phyloP scores from a whole-genome alignment of 1,140 invertebrate genomes.

The Kradibia gibbosae region DNA sequence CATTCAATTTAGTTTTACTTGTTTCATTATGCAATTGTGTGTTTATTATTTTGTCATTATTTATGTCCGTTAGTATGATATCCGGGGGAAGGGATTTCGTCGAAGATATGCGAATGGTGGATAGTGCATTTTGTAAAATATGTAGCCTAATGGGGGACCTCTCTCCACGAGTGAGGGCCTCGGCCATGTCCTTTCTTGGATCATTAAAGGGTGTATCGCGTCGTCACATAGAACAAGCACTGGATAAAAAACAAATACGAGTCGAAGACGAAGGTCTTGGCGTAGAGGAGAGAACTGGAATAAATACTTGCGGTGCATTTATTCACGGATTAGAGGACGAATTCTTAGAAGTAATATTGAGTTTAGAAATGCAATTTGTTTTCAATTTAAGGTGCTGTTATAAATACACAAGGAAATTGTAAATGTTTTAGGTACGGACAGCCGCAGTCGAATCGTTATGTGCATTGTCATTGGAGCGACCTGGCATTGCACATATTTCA shows the following conservation, averaged over 20 bases:
- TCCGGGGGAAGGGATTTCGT: conserved; percentile 75
- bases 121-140: conserved; percentile 97
- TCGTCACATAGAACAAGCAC: conserved; percentile 93
- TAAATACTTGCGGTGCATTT: conserved; percentile 93
- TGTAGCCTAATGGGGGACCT: conserved; percentile 95
- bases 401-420: not conserved
- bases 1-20: not conserved
- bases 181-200: conserved; percentile 87
- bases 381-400: not conserved
- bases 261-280: conserved; percentile 87
- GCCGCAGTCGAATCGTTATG: conserved; percentile 96
- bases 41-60: conserved; percentile 12
- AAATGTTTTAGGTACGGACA: conserved; percentile 87
- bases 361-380: not conserved
- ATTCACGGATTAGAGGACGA: conserved; percentile 99
- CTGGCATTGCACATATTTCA: conserved; percentile 88
- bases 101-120: conserved; percentile 88
- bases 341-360: conserved; percentile 82
- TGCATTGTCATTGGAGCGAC: conserved; percentile 87
- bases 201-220: conserved; percentile 90
- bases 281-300: conserved; percentile 81
- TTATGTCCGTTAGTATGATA: conserved; percentile 74
- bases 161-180: conserved; percentile 86
- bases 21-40: not conserved
- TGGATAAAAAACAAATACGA: conserved; percentile 98